phyloP scores from a whole-genome alignment of 2,797 vertebrate species.

The Poeciliopsis infans region DNA sequence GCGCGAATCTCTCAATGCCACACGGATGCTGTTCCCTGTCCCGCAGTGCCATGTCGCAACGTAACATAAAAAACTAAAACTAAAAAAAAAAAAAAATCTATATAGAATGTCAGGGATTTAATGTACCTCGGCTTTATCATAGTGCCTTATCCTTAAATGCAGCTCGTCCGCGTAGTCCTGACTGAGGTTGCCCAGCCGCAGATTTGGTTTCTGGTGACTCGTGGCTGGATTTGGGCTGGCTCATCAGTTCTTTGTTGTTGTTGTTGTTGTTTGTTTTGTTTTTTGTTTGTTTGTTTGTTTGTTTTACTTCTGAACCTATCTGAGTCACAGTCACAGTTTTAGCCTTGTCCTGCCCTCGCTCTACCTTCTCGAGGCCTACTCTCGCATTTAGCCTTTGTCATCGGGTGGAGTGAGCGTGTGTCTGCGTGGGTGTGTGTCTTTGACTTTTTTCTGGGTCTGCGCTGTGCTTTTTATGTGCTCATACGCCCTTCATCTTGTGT shows the following conservation, averaged over 20 bases:
- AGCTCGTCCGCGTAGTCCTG: constrained; percentile 75
- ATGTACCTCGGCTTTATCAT: constrained; percentile 99
- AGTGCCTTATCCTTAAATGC: constrained; percentile 96
- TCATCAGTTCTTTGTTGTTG: constrained; percentile 61
- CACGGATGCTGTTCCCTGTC: constrained; percentile 79
- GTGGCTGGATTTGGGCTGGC: constrained; percentile 80
- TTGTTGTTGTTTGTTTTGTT: constrained; percentile 17
- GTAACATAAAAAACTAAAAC: constrained; percentile 77
- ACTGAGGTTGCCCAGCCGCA: constrained; percentile 57
- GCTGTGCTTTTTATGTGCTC: constrained; percentile 46
- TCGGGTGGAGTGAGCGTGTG: constrained; percentile 44
- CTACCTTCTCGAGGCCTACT: constrained; percentile 68
- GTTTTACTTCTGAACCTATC: constrained; percentile 45
- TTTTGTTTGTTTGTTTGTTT: constrained; percentile 35
- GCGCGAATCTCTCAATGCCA: constrained; percentile 57
- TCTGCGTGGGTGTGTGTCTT: constrained; percentile 19
- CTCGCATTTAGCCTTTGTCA: constrained; percentile 66
- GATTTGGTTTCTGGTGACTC: constrained; percentile 71
- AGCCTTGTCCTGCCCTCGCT: constrained; percentile 70
- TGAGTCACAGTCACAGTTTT: constrained; percentile 53
- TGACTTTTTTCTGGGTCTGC: constrained; percentile 29
- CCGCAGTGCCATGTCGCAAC: constrained; percentile 90
- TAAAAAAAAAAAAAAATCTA: not conserved
- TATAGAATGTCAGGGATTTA: constrained; percentile 99
- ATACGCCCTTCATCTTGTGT: constrained; percentile 22